These are phyloP conservation scores for Drosophila bipectinata DNA, from an alignment of 1,140 invertebrate genomes.

Conservation along the genomic window DNA sequence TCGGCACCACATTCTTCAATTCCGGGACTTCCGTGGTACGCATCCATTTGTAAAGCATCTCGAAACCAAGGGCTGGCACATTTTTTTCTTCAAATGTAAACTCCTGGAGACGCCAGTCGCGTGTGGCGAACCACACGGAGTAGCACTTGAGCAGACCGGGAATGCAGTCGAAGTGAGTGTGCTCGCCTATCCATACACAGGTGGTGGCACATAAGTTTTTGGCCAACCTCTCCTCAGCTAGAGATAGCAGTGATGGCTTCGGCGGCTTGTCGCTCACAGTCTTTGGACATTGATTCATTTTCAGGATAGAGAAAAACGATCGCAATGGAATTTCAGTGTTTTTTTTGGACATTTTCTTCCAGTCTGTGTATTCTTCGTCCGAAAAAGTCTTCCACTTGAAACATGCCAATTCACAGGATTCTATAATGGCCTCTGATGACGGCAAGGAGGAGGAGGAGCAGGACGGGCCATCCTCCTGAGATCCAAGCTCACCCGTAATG, in stretches of 20 bases:
- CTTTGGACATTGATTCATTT: too few species aligned
- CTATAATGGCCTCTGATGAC: background rate
- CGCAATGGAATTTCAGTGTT: background rate
- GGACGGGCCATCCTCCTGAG: too few species aligned
- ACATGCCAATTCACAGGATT: background rate
- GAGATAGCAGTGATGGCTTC: background rate
- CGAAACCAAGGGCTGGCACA: conserved; percentile 20
- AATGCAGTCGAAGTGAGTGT: background rate
- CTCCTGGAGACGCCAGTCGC: background rate
- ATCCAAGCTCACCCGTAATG: too few species aligned
- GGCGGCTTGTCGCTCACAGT: background rate
- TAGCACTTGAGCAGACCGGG: conserved; percentile 10
- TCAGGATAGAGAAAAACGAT: background rate
- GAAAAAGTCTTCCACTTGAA: conserved; percentile 1
- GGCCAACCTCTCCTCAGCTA: background rate
- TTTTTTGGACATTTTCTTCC: background rate
- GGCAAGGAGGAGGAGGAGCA: too few species aligned
- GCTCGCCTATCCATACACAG: background rate
- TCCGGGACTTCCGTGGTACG: conserved; percentile 1
- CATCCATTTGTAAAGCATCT: conserved; percentile 31
- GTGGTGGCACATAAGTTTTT: background rate
- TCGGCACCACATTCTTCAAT: fast-evolving
- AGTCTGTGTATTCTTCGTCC: conserved; percentile 8
- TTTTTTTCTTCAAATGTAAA: background rate
- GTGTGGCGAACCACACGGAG: conserved; percentile 9